Percentiles rank a stretch among this genome's conserved stretches.
phyloP scores from a whole-genome alignment of 2,888 invertebrate genomes.

The Apoda limacodes region DNA sequence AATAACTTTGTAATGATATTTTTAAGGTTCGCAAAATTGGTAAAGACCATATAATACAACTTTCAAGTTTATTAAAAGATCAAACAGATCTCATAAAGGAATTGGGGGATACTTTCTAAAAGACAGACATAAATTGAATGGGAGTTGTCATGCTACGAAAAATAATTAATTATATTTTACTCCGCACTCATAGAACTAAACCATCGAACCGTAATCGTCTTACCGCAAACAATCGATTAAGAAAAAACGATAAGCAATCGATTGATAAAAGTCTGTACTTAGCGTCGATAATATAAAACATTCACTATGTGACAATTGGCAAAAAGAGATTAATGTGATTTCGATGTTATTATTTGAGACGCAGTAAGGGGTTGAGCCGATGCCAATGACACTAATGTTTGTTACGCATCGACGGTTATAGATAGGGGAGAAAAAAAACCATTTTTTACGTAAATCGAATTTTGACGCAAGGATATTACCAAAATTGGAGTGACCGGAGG shows the following conservation, averaged over 20 bases:
- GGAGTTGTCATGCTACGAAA: constrained; percentile 33
- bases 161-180: constrained; percentile 26
- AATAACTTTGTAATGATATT: too few relatives aligned
- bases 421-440: constrained; percentile 34
- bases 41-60: too few relatives aligned
- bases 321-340: constrained; percentile 33
- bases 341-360: constrained; percentile 33
- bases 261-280: constrained; percentile 35
- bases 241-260: constrained; percentile 29
- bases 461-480: constrained; percentile 50
- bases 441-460: constrained; percentile 58
- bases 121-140: constrained; percentile 30
- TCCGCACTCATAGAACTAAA: constrained; percentile 24
- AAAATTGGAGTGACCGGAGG: constrained; percentile 55
- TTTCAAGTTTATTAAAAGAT: too few relatives aligned
- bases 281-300: constrained; percentile 17
- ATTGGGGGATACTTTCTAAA: too few relatives aligned
- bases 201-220: constrained; percentile 37
- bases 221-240: constrained; percentile 48
- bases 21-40: too few relatives aligned
- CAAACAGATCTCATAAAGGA: too few relatives aligned
- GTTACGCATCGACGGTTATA: constrained; percentile 39
- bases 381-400: constrained; percentile 44
- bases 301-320: constrained; percentile 30
- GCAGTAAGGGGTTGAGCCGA: constrained; percentile 26